Percentiles rank a stretch among this genome's conserved stretches.
phyloP scores from a whole-genome alignment of 2,797 vertebrate species.

The Propithecus deckenii region DNA sequence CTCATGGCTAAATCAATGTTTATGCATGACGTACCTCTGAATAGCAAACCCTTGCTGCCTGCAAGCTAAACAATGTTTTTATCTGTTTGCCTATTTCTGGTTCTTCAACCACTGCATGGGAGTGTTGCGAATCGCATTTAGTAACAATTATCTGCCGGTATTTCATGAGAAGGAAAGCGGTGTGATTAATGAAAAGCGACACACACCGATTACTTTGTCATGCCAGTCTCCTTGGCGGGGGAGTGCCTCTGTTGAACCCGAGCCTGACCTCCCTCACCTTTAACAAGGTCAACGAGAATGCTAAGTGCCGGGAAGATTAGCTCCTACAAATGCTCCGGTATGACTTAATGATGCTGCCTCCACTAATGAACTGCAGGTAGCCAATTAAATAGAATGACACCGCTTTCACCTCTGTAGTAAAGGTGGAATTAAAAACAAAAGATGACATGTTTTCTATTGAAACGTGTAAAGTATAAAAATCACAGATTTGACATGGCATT shows the following conservation, averaged over 20 bases:
- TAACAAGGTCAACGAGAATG: slow-evolving; percentile 85
- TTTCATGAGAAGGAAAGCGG: slow-evolving; percentile 88
- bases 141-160: slow-evolving; percentile 87
- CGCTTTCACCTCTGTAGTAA: slow-evolving; percentile 85
- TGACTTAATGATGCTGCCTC: slow-evolving; percentile 73
- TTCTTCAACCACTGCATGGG: slow-evolving; percentile 82
- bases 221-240: slow-evolving; percentile 83
- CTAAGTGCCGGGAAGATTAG: slow-evolving; percentile 83
- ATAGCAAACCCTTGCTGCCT: slow-evolving; percentile 89
- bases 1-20: slow-evolving; percentile 89
- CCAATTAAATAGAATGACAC: slow-evolving; percentile 81
- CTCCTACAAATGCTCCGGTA: slow-evolving; percentile 71
- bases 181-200: slow-evolving; percentile 92
- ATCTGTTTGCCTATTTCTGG: slow-evolving; percentile 87
- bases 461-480: slow-evolving; percentile 37
- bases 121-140: slow-evolving; percentile 88
- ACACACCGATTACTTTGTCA: slow-evolving; percentile 85
- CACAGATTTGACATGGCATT: background rate
- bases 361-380: slow-evolving; percentile 81
- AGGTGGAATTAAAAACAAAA: slow-evolving; percentile 82
- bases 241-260: slow-evolving; percentile 80
- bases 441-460: slow-evolving; percentile 59
- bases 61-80: slow-evolving; percentile 88
- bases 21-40: slow-evolving; percentile 89
- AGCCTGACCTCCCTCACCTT: slow-evolving; percentile 86